A percentile compares a stretch with the other conserved stretches of the same genome.
Evolutionary conservation across 2,797 vertebrate genomes (phyloP).

Genomic region (Myiotriccus ornatus): DNA sequence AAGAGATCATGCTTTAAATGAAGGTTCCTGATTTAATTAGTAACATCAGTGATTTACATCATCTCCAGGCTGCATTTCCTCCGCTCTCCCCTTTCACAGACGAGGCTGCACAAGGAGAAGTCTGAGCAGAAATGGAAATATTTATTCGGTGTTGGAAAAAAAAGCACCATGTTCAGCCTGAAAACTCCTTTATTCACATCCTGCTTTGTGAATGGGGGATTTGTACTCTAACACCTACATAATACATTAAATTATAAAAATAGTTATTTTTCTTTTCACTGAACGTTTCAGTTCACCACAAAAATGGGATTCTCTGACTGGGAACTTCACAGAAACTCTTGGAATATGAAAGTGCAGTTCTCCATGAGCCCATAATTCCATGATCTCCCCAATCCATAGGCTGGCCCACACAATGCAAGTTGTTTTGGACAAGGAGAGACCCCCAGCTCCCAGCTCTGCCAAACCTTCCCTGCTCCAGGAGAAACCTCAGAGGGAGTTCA

Average conservation of each 20-base stretch:
- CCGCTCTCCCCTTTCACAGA: background rate
- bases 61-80: background rate
- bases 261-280: rapidly evolving
- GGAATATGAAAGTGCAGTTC: rapidly evolving
- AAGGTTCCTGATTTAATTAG: background rate
- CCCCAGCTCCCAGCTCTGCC: background rate
- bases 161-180: background rate
- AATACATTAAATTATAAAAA: background rate
- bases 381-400: background rate
- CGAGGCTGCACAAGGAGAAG: background rate
- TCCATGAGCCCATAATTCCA: rapidly evolving
- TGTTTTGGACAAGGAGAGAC: background rate
- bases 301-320: background rate
- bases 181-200: background rate
- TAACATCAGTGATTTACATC: background rate
- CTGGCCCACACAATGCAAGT: background rate
- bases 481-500: rapidly evolving
- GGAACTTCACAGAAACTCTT: background rate
- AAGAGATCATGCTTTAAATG: background rate
- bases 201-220: background rate
- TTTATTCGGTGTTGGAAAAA: background rate
- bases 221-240: rapidly evolving
- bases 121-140: background rate
- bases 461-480: rapidly evolving
- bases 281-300: background rate